Percentiles rank a stretch among this genome's conserved stretches.
Evolutionary conservation across 1,140 invertebrate genomes (phyloP).

Genomic region (Drosophila funebris): DNA sequence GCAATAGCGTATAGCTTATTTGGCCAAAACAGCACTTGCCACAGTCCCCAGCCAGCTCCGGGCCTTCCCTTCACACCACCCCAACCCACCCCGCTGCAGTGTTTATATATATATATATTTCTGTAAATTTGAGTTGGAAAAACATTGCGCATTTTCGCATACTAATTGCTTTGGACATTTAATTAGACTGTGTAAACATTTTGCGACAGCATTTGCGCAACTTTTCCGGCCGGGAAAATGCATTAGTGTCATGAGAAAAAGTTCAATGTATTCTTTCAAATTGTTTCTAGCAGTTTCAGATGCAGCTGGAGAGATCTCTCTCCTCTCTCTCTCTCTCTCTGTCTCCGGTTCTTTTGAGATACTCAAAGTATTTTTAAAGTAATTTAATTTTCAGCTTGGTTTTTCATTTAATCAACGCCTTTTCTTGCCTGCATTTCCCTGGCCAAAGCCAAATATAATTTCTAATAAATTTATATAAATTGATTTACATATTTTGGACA

Average conservation of each 20-base stretch:
- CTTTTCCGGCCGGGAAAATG: constrained; percentile 8
- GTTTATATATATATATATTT: constrained; percentile 61
- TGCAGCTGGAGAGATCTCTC: no score
- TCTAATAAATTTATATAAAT: background rate
- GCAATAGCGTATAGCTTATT: constrained; percentile 47
- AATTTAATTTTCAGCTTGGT: no score
- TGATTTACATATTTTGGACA: constrained; percentile 19
- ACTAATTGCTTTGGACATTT: constrained; percentile 64
- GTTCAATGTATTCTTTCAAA: no score
- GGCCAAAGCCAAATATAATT: constrained; percentile 3
- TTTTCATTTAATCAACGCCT: background rate
- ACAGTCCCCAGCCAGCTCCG: no score
- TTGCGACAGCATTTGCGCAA: constrained; percentile 4
- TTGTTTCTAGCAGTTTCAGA: no score
- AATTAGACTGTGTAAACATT: constrained; percentile 52
- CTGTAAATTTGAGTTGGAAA: constrained; percentile 53
- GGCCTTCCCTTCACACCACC: background rate
- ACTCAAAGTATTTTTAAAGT: background rate
- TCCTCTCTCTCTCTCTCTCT: no score
- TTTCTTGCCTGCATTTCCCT: background rate
- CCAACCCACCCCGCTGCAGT: constrained; percentile 3
- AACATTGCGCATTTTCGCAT: constrained; percentile 55
- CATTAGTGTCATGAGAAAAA: background rate
- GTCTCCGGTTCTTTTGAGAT: background rate
- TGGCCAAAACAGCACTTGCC: constrained; percentile 4